Conservation (phyloP, 2,113 vertebrate species). For the Vulpes lagopus region DNA sequence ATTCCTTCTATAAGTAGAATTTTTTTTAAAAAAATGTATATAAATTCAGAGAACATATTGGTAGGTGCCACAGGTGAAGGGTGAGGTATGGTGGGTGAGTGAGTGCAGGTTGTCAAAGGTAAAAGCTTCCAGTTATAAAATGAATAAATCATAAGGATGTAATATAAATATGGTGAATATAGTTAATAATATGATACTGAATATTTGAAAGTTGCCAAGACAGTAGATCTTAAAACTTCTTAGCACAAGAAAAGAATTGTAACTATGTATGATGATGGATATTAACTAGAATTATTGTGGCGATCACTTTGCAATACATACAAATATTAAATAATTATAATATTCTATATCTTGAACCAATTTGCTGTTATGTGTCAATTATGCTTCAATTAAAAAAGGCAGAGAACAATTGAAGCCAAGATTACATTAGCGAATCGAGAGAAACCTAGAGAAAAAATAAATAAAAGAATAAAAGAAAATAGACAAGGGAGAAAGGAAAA, state of each 20-base stretch:
- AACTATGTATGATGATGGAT: neutral
- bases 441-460: neutral
- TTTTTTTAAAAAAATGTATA: neutral
- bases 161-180: neutral
- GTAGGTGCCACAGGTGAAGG: neutral
- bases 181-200: neutral
- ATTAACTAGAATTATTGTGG: neutral
- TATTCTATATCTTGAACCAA: neutral
- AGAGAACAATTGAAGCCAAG: neutral
- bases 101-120: neutral
- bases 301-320: neutral
- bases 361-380: neutral
- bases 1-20: neutral
- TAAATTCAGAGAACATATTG: neutral
- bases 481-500: neutral
- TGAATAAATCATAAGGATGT: neutral
- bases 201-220: neutral
- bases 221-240: neutral
- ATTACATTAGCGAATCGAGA: neutral
- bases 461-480: neutral
- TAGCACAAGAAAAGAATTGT: neutral
- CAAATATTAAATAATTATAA: neutral
- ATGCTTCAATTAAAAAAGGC: neutral
- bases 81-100: neutral
- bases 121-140: neutral